Evolutionary conservation across 2,888 invertebrate genomes (phyloP), one percentile per base, ranked within the genome.

Genomic region (Baccha elongata): DNA sequence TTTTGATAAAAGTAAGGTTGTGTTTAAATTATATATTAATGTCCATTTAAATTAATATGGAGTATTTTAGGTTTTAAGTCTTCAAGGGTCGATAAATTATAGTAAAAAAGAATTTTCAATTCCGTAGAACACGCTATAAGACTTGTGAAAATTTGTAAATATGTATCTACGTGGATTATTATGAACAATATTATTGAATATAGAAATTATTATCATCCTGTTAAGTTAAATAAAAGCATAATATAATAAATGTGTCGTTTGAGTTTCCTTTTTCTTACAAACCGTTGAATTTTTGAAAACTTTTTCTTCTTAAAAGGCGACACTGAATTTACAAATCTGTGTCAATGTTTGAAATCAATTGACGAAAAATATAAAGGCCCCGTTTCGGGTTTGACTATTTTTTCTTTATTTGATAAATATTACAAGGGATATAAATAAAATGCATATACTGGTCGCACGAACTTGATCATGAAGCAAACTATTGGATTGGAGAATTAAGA

Each of bases 221-320:
- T 84, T 84, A 84, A 84, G 84, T 84, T 69, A 78, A 84, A 84
- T 79, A 84, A 84, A 81, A 69, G 23, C 62, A 60, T 53, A 83
- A 73, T 68, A 78, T 65, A 78, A 32, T 15, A 48, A 60, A 23
- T 15, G 17, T 65, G 46, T 10, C 2, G 8, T 11, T 10, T n/a
- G 48, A 1, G 11, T 44, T 21, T 52, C 4, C n/a, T n/a, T n/a
- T n/a, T n/a, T n/a, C n/a, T n/a, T n/a, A n/a, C n/a, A n/a, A n/a
- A n/a, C n/a, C n/a, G n/a, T n/a, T n/a, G n/a, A n/a, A n/a, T n/a
- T n/a, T n/a, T n/a, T n/a, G n/a, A n/a, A n/a, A n/a, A n/a, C n/a
- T n/a, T n/a, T n/a, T n/a, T n/a, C n/a, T n/a, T n/a, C n/a, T n/a
- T n/a, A n/a, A n/a, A n/a, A n/a, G n/a, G n/a, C n/a, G n/a, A n/a